A percentile compares a stretch with the other conserved stretches of the same genome.
These are phyloP conservation scores for Catocala nupta DNA, from an alignment of 2,888 invertebrate species.

Conservation along the genomic window DNA sequence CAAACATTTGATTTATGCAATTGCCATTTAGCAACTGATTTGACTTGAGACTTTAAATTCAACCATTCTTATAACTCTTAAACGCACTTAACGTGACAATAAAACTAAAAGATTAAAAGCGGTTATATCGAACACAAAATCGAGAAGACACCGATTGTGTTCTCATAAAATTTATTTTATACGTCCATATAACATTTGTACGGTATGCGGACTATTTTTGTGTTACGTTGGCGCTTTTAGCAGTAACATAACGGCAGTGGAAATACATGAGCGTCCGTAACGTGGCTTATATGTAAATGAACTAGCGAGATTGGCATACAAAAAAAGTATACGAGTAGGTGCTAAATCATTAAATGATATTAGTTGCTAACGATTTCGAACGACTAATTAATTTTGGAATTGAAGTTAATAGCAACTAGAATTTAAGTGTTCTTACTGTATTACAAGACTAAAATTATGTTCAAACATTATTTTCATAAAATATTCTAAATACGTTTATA, in stretches of 20 bases:
- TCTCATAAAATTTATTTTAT: constrained; percentile 12
- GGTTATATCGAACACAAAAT: not conserved
- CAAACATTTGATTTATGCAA: too few relatives aligned
- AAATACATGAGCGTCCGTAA: constrained; percentile 20
- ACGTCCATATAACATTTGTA: constrained; percentile 5
- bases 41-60: too few relatives aligned
- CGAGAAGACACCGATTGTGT: constrained; percentile 1
- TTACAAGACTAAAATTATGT: too few relatives aligned
- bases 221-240: constrained; percentile 23
- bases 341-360: constrained; percentile 11
- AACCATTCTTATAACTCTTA: not conserved
- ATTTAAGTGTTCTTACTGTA: too few relatives aligned
- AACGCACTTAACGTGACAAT: not conserved
- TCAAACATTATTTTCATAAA: too few relatives aligned
- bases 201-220: constrained; percentile 20
- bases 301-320: constrained; percentile 15
- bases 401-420: too few relatives aligned
- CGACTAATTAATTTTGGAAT: not conserved
- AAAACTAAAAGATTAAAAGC: constrained; percentile 1
- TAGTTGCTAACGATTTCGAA: not conserved
- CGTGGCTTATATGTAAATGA: constrained; percentile 34
- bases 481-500: not conserved
- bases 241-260: constrained; percentile 32
- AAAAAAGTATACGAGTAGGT: constrained; percentile 13
- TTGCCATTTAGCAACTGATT: too few relatives aligned